phyloP scores from a whole-genome alignment of 2,888 invertebrate species.

The Latheticus oryzae region DNA sequence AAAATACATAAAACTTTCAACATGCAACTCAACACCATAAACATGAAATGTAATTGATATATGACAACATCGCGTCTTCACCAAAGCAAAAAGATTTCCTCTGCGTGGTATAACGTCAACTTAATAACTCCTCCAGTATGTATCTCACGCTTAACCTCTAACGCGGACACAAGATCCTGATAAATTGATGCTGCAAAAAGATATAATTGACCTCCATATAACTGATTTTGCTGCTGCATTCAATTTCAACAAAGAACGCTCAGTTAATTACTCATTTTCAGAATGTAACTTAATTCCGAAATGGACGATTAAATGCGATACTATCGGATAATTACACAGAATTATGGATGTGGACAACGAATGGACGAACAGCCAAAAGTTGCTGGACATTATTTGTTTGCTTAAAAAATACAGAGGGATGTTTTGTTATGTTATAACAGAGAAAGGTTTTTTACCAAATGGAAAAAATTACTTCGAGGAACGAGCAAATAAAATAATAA shows the following conservation, averaged over 20 bases:
- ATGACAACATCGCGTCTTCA: slow-evolving; percentile 15
- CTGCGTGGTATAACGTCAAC: slow-evolving; percentile 25
- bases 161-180: slow-evolving; percentile 48
- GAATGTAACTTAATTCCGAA: slow-evolving; percentile 33
- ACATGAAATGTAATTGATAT: slow-evolving; percentile 28
- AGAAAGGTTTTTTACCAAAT: no score
- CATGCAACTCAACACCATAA: slow-evolving; percentile 19
- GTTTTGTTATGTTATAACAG: no score
- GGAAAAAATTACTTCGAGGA: no score
- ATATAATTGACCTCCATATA: slow-evolving; percentile 43
- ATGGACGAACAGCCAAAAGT: no score
- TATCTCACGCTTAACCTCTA: slow-evolving; percentile 32
- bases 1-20: slow-evolving; percentile 28
- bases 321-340: slow-evolving; percentile 14
- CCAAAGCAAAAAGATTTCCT: slow-evolving; percentile 23
- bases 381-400: no score
- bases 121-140: slow-evolving; percentile 27
- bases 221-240: slow-evolving; percentile 38
- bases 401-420: no score
- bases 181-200: slow-evolving; percentile 44
- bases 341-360: not conserved
- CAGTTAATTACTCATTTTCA: slow-evolving; percentile 38
- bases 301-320: slow-evolving; percentile 28
- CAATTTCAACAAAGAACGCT: slow-evolving; percentile 27
- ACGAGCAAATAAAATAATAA: no score